Evolutionary conservation across 1,140 invertebrate species (phyloP).

Genomic region (Limonius californicus): DNA sequence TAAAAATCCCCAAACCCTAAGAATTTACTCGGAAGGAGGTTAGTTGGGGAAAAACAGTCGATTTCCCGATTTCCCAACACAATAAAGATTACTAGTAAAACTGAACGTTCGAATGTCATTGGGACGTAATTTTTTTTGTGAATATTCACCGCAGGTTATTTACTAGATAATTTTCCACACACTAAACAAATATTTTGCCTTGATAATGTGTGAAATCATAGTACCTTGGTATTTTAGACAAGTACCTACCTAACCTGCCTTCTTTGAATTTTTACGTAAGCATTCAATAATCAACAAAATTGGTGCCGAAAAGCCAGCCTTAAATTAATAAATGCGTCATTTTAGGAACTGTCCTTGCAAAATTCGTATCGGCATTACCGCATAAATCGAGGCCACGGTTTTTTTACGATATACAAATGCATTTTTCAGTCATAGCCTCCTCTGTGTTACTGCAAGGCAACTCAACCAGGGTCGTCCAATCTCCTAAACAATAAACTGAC

Average conservation of each 20-base stretch:
- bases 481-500: neutral
- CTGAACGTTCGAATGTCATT: no score
- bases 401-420: neutral
- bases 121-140: no score
- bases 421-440: conserved; percentile 3
- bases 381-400: conserved; percentile 6
- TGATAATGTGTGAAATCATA: no score
- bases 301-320: neutral
- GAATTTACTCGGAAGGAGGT: no score
- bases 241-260: neutral
- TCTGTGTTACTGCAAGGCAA: neutral
- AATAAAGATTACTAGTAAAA: no score
- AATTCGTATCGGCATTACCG: conserved; percentile 4
- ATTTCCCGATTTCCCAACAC: no score
- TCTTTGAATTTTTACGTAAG: neutral
- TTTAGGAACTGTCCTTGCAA: conserved; percentile 5
- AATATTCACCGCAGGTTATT: no score
- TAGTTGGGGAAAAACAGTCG: no score
- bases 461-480: neutral
- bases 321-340: conserved; percentile 7
- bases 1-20: no score
- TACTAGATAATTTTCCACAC: no score
- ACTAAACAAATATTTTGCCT: no score
- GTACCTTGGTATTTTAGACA: neutral
- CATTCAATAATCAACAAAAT: neutral